Evolutionary conservation across 1,140 invertebrate species (phyloP), one percentile per base, ranked within the genome.

Genomic region (Drosophila burlai): DNA sequence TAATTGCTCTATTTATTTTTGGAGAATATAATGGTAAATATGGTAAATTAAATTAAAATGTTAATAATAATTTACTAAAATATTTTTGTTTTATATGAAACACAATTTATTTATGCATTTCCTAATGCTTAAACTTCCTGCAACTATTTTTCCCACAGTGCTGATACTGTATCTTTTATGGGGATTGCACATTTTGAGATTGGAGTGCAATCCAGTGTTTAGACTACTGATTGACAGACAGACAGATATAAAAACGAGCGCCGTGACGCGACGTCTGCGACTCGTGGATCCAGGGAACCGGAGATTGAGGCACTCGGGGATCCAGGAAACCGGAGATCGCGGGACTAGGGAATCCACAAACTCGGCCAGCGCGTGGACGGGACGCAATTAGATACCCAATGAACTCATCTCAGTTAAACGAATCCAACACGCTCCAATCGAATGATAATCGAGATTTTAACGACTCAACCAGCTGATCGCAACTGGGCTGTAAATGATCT

Each of bases 121-220:
- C 11, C 2, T 31, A 1, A 6, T 18, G 49, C 1, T 29, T 10
- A 21, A 18, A 11, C 2, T 18, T 34, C 10, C 3, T 4, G 4
- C 4, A 55, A 55, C 34, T 40, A 59, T 18, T 45, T 58, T 59
- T 47, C n/a, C 29, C 31, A 10, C 49, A 55, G 64, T 73, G 69
- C 45, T 43, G 69, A 61, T 73, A 73, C 29, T 24, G n/a, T 73
- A 73, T 73, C 68, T 73, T 73, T 73, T 73, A 67, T 73, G 31
- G 31, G n/a, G 21, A 50, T 18, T 72, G 69, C 69, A 73, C 29
- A 38, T 73, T 73, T 73, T 36, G 7, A 49, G 46, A 73, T 36
- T 38, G 50, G 50, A 61, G n/a, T n/a, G 36, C 36, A n/a, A 24
- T 59, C 38, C 38, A 61, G 36, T 73, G 46, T 73, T 73, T 61